Conservation (phyloP, 2,113 vertebrate genomes). For the Leuciscus idus region DNA sequence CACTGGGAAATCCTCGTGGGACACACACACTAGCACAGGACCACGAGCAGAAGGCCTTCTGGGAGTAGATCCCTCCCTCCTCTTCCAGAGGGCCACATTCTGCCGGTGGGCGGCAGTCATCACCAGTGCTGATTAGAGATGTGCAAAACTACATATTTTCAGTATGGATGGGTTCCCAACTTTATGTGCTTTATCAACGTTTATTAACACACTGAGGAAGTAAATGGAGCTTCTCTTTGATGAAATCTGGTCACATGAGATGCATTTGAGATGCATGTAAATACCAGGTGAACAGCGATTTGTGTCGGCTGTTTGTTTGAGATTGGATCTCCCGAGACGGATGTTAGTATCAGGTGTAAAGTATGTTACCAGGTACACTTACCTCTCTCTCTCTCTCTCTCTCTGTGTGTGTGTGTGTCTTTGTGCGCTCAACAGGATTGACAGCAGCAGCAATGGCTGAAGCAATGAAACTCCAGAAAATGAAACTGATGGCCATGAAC, state of each 20-base stretch:
- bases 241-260: neutral
- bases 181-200: neutral
- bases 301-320: neutral
- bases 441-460: constrained; percentile 90
- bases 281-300: neutral
- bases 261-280: constrained; percentile 2
- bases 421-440: constrained; percentile 74
- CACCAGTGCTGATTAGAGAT: constrained; percentile 3
- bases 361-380: neutral
- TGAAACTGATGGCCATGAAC: constrained; percentile 90
- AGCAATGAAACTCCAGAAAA: constrained; percentile 90
- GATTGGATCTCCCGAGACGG: neutral
- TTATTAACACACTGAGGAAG: neutral
- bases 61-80: neutral
- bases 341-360: constrained; percentile 23
- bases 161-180: neutral
- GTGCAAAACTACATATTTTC: neutral
- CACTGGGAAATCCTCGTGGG: constrained; percentile 50
- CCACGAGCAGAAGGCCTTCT: constrained; percentile 8
- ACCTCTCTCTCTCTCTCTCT: neutral
- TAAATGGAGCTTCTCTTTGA: neutral
- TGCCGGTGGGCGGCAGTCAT: neutral
- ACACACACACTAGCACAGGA: constrained; percentile 10
- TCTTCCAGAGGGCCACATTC: constrained; percentile 24
- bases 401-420: constrained; percentile 34